Conservation (phyloP, 2,888 invertebrate species). For the Drosophila cyrtoloma region DNA sequence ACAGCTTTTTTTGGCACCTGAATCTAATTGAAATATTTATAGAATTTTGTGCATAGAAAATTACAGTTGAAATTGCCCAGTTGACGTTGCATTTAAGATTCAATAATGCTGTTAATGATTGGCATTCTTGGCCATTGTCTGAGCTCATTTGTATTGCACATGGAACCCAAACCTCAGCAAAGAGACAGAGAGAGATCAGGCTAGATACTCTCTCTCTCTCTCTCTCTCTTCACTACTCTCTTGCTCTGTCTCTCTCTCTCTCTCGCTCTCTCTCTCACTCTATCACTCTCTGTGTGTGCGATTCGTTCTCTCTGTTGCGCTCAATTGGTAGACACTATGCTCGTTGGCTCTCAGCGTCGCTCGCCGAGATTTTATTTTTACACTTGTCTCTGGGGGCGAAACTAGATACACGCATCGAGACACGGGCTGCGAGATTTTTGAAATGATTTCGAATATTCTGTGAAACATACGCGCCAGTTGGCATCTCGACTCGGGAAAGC, state of each 20-base stretch:
- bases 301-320: constrained; percentile 25
- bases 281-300: constrained; percentile 3
- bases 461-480: constrained; percentile 79
- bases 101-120: constrained; percentile 69
- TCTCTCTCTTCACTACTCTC: neutral
- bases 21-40: constrained; percentile 44
- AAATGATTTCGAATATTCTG: constrained; percentile 72
- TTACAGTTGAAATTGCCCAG: constrained; percentile 55
- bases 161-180: neutral
- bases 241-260: constrained; percentile 8
- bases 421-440: constrained; percentile 33
- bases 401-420: constrained; percentile 71
- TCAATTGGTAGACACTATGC: constrained; percentile 24
- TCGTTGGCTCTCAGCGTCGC: constrained; percentile 40
- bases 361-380: constrained; percentile 76
- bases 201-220: neutral
- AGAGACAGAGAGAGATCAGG: constrained; percentile 4
- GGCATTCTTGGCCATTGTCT: constrained; percentile 64
- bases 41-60: constrained; percentile 36
- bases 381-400: constrained; percentile 76
- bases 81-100: constrained; percentile 59
- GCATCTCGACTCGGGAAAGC: constrained; percentile 84
- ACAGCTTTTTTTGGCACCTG: constrained; percentile 57
- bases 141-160: constrained; percentile 28
- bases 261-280: constrained; percentile 1